These are phyloP conservation scores for Fragum fragum DNA, from an alignment of 2,888 invertebrate species.

Conservation along the genomic window DNA sequence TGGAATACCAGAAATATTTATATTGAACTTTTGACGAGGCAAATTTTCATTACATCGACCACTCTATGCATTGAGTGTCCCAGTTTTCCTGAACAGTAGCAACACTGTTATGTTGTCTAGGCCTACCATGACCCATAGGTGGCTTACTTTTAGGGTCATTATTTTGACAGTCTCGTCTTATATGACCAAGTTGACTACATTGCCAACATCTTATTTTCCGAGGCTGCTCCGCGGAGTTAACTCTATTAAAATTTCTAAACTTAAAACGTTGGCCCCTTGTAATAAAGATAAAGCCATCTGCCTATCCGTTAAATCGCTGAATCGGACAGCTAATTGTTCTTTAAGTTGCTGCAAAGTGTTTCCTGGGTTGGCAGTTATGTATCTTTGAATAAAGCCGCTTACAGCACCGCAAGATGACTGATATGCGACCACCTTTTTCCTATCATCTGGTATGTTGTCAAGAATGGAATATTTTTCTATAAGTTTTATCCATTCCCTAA, in stretches of 20 bases:
- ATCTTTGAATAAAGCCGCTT: constrained; percentile 22
- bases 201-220: not conserved
- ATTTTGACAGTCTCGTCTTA: not conserved
- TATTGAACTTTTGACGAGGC: no score
- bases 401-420: constrained; percentile 15
- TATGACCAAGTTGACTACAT: not conserved
- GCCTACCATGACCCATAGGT: constrained; percentile 18
- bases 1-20: constrained; percentile 38
- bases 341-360: not conserved
- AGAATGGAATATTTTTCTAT: not conserved
- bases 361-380: not conserved
- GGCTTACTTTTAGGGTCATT: not conserved
- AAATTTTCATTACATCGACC: constrained; percentile 33
- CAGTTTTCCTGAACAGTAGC: constrained; percentile 37
- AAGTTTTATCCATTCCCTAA: constrained; percentile 17
- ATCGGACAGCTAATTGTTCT: constrained; percentile 20
- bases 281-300: constrained; percentile 21
- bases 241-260: not conserved
- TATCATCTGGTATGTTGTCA: not conserved
- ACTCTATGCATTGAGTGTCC: constrained; percentile 18
- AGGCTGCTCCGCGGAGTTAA: not conserved
- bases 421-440: constrained; percentile 17
- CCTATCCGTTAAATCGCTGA: constrained; percentile 10
- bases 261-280: not conserved
- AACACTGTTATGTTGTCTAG: no score